Evolutionary conservation across 1,140 invertebrate genomes (phyloP), one percentile per base, ranked within the genome.

Genomic region (Brachionus paranguensis): DNA sequence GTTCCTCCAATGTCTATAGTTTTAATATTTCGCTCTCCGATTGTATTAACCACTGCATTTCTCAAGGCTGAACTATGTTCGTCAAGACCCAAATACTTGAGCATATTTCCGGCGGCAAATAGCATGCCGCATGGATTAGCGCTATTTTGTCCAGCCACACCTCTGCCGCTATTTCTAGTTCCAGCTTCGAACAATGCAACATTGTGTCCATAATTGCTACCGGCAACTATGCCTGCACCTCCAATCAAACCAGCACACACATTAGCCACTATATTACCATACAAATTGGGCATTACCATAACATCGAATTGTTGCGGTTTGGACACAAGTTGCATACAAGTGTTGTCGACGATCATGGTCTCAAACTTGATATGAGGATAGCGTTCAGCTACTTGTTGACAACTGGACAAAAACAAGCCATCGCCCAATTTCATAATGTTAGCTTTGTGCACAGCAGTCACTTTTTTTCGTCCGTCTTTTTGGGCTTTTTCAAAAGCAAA

Each of bases 401-500:
- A 97, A 65, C 93, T 94, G 86, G 92, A 93, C 65, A 99, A 89
- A 88, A 99, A 99, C 3, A 99, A 90, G 7, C 97, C 97, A 90
- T 99, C 97, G 17, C 95, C 95, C 8, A 99, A 90, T 89, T 99
- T 99, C 89, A 99, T 99, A 87, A 99, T 99, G 88, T 99, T 99
- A 2, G 97, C 97, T 90, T 99, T 99, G 89, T 99, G 97, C 17
- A 99, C 95, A 14, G 88, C 88, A 33, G 89, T 91, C 2, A 91
- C 90, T 91, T 98, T 98, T 83, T 90, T 88, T 29, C 96, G 92
- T 85, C 94, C 93, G 89, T 96, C 94, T 89, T 95, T 96, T 10
- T 95, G 94, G 0, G 97, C 97, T 90, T 97, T 99, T 90, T 99
- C 97, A 90, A 99, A 99, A 1, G 97, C 97, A 91, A 99, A 99